These are phyloP conservation scores for Drosophila guanche DNA, from an alignment of 1,140 invertebrate species.

Conservation along the genomic window DNA sequence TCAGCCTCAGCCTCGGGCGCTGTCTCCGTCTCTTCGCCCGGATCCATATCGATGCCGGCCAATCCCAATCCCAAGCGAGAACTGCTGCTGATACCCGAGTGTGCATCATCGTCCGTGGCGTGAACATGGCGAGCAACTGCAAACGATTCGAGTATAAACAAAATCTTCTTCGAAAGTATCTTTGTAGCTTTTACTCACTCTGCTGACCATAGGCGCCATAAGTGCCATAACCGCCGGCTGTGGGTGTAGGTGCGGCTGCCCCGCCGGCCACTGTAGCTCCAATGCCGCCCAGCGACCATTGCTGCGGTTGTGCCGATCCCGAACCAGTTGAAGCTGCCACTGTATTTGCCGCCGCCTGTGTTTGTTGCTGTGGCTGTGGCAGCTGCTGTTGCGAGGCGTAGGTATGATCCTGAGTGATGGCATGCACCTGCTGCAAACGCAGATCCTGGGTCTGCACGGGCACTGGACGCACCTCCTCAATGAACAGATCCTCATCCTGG, in stretches of 20 bases:
- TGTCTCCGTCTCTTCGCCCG: conserved; percentile 93
- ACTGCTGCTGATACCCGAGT: conserved; percentile 87
- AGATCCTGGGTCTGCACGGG: conserved; percentile 84
- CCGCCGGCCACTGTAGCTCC: conserved; percentile 57
- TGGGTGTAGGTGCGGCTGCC: conserved; percentile 25
- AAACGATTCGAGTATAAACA: neutral
- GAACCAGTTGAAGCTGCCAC: conserved; percentile 3
- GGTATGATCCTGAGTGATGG: conserved; percentile 92
- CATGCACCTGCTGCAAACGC: conserved; percentile 84
- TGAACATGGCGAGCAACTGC: conserved; percentile 61
- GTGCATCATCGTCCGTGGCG: conserved; percentile 86
- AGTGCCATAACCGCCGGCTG: conserved; percentile 28
- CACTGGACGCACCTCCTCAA: conserved; percentile 82
- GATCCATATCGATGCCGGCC: conserved; percentile 86
- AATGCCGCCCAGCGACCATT: conserved; percentile 78
- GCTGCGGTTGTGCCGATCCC: conserved; percentile 46
- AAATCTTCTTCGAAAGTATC: too few species aligned
- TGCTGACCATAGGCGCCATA: conserved; percentile 59
- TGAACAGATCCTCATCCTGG: conserved; percentile 75
- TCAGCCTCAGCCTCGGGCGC: conserved; percentile 93
- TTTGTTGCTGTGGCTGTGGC: conserved; percentile 82
- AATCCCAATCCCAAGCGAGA: conserved; percentile 76
- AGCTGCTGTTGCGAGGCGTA: conserved; percentile 87
- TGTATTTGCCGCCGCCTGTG: conserved; percentile 26
- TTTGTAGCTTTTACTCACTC: conserved; percentile 49